Percentiles rank a stretch among this genome's conserved stretches.
These are phyloP conservation scores for Iphiclides podalirius DNA, from an alignment of 2,888 invertebrate genomes.

Conservation along the genomic window DNA sequence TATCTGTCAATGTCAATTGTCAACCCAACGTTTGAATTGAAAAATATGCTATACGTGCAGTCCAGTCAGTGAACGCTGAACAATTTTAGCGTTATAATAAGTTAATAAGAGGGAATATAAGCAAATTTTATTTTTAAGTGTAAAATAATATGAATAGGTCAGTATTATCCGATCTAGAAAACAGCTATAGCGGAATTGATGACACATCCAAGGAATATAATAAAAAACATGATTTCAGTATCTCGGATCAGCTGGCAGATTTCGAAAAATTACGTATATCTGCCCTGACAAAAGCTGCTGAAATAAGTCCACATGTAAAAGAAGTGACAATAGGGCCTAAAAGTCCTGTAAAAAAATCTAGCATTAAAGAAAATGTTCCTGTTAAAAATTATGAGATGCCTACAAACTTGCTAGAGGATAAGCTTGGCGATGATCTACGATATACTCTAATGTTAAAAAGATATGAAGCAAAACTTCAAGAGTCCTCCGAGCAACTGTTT, in stretches of 20 bases:
- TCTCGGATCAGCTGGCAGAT: slow-evolving; percentile 53
- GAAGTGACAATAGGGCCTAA: slow-evolving; percentile 78
- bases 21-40: too few relatives aligned
- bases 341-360: slow-evolving; percentile 39
- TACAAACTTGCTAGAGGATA: slow-evolving; percentile 47
- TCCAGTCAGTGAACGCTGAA: too few relatives aligned
- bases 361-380: slow-evolving; percentile 33
- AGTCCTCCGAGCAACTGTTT: slow-evolving; percentile 50
- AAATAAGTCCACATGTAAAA: slow-evolving; percentile 70
- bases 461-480: slow-evolving; percentile 51
- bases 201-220: slow-evolving; percentile 4
- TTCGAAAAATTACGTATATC: slow-evolving; percentile 79
- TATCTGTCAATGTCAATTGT: too few relatives aligned
- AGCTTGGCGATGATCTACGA: slow-evolving; percentile 55
- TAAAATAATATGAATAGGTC: slow-evolving; percentile 1
- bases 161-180: slow-evolving; percentile 16
- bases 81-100: too few relatives aligned
- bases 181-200: slow-evolving; percentile 14
- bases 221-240: slow-evolving; percentile 40
- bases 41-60: too few relatives aligned
- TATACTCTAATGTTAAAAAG: slow-evolving; percentile 57
- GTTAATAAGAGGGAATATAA: too few relatives aligned
- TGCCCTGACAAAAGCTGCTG: slow-evolving; percentile 79
- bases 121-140: neutral
- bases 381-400: slow-evolving; percentile 44